Evolutionary conservation across 2,113 vertebrate species (phyloP).

Genomic region (Carassius auratus): DNA sequence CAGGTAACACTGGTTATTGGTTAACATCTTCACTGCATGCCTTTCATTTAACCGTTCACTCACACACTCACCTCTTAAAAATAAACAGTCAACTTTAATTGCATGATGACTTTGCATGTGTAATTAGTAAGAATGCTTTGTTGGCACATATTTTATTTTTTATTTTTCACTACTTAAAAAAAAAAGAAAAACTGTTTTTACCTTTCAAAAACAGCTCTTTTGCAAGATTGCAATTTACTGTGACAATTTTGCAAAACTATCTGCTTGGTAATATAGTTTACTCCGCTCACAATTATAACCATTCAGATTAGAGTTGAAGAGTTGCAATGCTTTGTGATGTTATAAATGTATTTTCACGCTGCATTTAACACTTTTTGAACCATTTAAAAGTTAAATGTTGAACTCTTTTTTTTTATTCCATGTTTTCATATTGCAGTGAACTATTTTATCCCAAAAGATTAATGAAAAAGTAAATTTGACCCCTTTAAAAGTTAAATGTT

Average conservation of each 20-base stretch:
- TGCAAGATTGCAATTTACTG: background rate
- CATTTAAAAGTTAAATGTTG: too few relatives aligned
- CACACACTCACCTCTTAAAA: background rate
- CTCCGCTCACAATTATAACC: background rate
- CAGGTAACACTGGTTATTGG: background rate
- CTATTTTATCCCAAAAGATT: background rate
- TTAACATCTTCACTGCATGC: background rate
- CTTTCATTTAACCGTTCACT: too few relatives aligned
- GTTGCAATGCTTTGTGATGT: background rate
- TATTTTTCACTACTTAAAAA: background rate
- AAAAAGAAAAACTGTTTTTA: background rate
- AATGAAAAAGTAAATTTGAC: background rate
- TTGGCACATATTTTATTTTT: background rate
- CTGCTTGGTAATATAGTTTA: background rate
- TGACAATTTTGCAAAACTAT: background rate
- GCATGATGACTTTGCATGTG: background rate
- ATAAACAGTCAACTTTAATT: background rate
- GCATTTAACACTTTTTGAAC: background rate
- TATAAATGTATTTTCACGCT: background rate
- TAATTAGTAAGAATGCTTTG: background rate
- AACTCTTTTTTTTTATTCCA: too few relatives aligned
- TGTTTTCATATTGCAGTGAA: too few relatives aligned
- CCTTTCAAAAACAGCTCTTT: background rate
- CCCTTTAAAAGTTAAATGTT: background rate
- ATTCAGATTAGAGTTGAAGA: background rate